Evolutionary conservation across 92 coral and sea anemone genomes (phyloP), one percentile per base, ranked within the genome.

Genomic region (Palythoa grandiflora): DNA sequence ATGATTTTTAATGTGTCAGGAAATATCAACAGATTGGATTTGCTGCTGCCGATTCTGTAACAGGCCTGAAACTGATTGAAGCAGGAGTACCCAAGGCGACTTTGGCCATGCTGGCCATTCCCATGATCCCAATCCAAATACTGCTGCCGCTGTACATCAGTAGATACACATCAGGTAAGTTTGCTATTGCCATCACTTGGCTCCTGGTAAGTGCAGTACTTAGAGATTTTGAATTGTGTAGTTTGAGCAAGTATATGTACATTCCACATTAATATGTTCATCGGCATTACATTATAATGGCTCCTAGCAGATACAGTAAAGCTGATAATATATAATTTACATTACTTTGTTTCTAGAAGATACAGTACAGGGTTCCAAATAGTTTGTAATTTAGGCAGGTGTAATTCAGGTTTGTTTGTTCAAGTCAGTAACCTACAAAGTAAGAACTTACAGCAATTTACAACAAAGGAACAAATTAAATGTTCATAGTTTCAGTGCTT

Each of bases 41-140:
- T 88, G 95, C 98, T 4, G 93, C 96, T 38, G 91, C 99, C 15
- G 99, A 97, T 89, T 86, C 98, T 55, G 94, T 94, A 39, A 93
- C 99, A 51, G 99, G 99, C 9, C 89, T 97, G 77, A 97, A 97
- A 83, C 88, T 97, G 70, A 93, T 97, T 39, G 99, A 97, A 85
- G 99, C 99, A 15, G 99, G 99, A 71, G 97, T 97, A 11, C 98
- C 99, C 53, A 97, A 95, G 81, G 99, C 95, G 88, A 95, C 95
- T 21, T 90, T 97, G 1, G 99, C 99, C 16, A 96, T 97, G 91
- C 91, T 97, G 48, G 99, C 99, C 20, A 91, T 97, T 0, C 99
- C 99, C 36, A 97, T 97, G 99, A 93, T 97, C 2, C 99, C 99
- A 35, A 88, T 97, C 40, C 99, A 97, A 79, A 95, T 97, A 83